phyloP scores from a whole-genome alignment of 2,888 invertebrate genomes.

The Phengaris alcon region DNA sequence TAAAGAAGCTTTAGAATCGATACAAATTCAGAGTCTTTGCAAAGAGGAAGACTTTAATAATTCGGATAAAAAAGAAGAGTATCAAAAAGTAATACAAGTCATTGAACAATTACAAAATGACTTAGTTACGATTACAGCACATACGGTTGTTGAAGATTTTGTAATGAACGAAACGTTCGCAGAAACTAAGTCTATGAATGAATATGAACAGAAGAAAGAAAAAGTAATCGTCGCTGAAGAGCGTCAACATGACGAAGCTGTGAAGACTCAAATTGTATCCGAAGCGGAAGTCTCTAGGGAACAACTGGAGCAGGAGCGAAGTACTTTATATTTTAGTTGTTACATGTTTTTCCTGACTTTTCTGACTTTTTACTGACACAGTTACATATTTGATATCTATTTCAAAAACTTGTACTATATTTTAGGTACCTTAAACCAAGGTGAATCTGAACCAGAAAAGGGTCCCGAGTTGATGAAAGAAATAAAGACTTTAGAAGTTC shows the following conservation, averaged over 20 bases:
- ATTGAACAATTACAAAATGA: slow-evolving; percentile 56
- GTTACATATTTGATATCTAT: not conserved
- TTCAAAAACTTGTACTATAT: not conserved
- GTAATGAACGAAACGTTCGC: not conserved
- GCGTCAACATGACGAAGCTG: not conserved
- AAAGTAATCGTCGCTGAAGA: not conserved
- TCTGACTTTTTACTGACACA: too few species aligned
- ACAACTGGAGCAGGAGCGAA: not conserved
- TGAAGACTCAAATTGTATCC: not conserved
- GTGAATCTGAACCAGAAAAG: not conserved
- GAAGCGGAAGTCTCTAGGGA: not conserved
- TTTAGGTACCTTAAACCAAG: not conserved
- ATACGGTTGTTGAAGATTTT: not conserved
- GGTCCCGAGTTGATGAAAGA: not conserved
- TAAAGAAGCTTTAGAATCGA: slow-evolving; percentile 50
- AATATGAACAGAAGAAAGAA: not conserved
- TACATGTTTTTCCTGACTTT: not conserved
- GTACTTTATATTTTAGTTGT: not conserved
- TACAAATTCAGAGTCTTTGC: slow-evolving; percentile 54
- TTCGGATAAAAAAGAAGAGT: slow-evolving; percentile 43
- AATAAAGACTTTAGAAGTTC: not conserved
- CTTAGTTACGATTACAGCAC: slow-evolving; percentile 49
- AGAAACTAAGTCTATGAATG: not conserved
- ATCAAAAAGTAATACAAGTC: slow-evolving; percentile 50
- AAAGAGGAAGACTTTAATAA: slow-evolving; percentile 49